phyloP scores from a whole-genome alignment of 2,113 vertebrate genomes.

The Misgurnus mizolepis region DNA sequence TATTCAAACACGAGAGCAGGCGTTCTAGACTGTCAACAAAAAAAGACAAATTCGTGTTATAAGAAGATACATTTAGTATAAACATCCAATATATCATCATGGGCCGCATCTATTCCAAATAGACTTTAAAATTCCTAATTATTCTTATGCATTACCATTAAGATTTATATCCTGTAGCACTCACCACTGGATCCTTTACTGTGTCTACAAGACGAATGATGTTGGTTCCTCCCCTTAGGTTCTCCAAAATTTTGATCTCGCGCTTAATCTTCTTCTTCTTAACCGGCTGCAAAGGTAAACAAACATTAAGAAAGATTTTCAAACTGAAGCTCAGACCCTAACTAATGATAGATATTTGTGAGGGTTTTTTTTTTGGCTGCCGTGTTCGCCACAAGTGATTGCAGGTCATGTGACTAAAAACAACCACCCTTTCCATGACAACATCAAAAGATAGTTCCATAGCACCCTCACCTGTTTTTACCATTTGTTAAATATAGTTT shows the following conservation, averaged over 20 bases:
- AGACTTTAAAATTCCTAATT: no score
- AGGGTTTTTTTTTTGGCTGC: no score
- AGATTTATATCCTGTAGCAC: constrained; percentile 55
- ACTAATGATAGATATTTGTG: no score
- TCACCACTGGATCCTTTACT: constrained; percentile 97
- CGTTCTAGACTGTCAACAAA: constrained; percentile 89
- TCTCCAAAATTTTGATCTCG: constrained; percentile 98
- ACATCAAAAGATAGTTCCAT: no score
- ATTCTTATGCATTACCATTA: no score
- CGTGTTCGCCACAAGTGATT: no score
- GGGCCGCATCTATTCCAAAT: no score
- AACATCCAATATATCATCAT: not conserved
- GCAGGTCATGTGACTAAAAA: no score
- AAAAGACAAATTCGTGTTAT: constrained; percentile 42
- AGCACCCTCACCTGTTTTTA: no score
- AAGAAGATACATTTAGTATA: not conserved
- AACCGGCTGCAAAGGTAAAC: constrained; percentile 82
- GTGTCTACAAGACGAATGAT: constrained; percentile 98
- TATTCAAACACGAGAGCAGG: constrained; percentile 98
- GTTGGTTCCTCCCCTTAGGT: constrained; percentile 96
- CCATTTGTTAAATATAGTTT: no score
- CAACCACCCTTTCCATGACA: no score
- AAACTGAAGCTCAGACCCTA: not conserved
- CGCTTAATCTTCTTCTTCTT: constrained; percentile 99
- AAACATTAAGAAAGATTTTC: not conserved